Evolutionary conservation across 2,888 invertebrate genomes (phyloP).

Genomic region (Poecilobothrus nobilitatus): DNA sequence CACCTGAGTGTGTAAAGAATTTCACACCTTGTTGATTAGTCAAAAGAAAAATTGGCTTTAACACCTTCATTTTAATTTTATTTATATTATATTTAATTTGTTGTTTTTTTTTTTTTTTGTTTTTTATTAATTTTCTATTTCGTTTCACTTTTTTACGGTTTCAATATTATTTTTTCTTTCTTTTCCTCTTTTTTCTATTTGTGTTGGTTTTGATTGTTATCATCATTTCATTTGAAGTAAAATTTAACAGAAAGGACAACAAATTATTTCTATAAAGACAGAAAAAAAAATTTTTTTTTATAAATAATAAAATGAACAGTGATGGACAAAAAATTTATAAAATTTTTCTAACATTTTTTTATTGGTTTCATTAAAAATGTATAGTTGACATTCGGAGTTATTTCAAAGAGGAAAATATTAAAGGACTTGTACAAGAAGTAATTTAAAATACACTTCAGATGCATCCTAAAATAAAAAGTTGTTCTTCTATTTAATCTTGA

Average conservation of each 20-base stretch:
- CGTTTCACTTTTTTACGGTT: too few species aligned
- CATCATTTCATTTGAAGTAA: not conserved
- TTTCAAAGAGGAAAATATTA: too few species aligned
- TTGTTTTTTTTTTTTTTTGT: not conserved
- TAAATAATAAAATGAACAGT: too few species aligned
- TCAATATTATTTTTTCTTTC: not conserved
- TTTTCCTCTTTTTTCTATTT: not conserved
- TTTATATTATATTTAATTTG: not conserved
- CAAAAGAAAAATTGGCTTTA: conserved; percentile 7
- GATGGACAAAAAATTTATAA: too few species aligned
- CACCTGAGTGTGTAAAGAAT: conserved; percentile 7
- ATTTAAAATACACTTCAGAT: too few species aligned
- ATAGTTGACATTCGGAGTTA: too few species aligned
- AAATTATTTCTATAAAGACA: not conserved
- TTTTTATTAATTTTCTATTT: too few species aligned
- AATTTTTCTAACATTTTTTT: too few species aligned
- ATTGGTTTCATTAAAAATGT: too few species aligned
- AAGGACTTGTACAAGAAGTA: too few species aligned
- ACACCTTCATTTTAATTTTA: conserved; percentile 4
- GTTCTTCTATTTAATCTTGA: too few species aligned
- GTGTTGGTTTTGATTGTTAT: not conserved
- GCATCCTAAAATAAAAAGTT: too few species aligned
- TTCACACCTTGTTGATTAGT: conserved; percentile 8
- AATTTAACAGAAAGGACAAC: not conserved
- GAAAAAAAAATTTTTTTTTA: not conserved